These are phyloP conservation scores for Morus bassanus DNA, from an alignment of 2,797 vertebrate species.

Conservation along the genomic window DNA sequence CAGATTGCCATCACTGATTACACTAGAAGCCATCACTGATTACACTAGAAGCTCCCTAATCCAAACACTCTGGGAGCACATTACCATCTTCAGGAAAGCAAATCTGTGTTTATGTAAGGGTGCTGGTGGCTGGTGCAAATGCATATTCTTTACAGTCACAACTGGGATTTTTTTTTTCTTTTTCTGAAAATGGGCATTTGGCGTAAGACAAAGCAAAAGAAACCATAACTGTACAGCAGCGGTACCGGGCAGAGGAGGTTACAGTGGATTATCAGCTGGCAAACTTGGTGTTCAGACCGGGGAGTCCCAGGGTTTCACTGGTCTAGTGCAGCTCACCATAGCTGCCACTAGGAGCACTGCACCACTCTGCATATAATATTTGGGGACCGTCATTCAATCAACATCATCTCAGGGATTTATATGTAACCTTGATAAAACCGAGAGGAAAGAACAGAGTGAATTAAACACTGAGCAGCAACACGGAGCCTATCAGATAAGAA, in stretches of 20 bases:
- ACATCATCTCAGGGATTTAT: not conserved
- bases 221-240: not conserved
- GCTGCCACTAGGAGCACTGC: not conserved
- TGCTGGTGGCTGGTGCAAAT: not conserved
- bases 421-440: not conserved
- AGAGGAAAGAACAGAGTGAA: not conserved
- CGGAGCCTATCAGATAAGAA: not conserved
- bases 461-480: not conserved
- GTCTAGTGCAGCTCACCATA: not conserved
- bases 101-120: not conserved
- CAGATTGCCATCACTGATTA: not conserved
- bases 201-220: not conserved
- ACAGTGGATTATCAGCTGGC: not conserved
- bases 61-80: not conserved
- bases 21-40: not conserved
- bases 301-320: not conserved
- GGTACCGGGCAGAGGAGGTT: not conserved
- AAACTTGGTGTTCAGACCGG: accelerated
- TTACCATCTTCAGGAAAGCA: not conserved
- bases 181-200: not conserved
- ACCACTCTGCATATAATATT: not conserved
- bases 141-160: not conserved
- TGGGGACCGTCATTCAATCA: not conserved
- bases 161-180: not conserved
- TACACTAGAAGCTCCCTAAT: not conserved